Conservation (phyloP, 2,888 invertebrate genomes). For the Bruchidius siliquastri region DNA sequence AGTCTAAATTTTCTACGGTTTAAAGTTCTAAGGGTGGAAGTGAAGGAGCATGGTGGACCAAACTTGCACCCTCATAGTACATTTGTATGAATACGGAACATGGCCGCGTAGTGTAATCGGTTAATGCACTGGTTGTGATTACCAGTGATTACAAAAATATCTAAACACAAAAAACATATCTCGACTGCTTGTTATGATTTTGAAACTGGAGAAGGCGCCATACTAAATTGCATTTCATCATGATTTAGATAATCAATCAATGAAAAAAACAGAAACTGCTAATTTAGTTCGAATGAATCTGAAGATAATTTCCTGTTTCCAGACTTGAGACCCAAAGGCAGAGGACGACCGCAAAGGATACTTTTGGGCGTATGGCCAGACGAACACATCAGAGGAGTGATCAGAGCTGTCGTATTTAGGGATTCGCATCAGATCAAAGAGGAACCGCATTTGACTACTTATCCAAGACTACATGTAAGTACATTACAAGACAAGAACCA, state of each 20-base stretch:
- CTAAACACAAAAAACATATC: too few species aligned
- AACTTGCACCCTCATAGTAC: too few species aligned
- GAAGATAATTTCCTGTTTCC: constrained; percentile 35
- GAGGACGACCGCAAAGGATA: constrained; percentile 87
- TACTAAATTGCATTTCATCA: too few species aligned
- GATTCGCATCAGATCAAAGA: constrained; percentile 81
- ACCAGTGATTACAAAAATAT: too few species aligned
- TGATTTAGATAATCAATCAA: constrained; percentile 14
- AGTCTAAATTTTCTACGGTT: too few species aligned
- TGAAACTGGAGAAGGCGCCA: too few species aligned
- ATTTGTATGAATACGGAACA: too few species aligned
- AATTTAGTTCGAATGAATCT: not conserved
- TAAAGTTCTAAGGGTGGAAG: too few species aligned
- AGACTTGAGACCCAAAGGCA: constrained; percentile 86
- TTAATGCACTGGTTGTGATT: too few species aligned
- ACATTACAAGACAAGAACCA: constrained; percentile 6
- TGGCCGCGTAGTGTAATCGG: too few species aligned
- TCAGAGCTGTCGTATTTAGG: constrained; percentile 86
- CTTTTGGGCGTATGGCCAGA: constrained; percentile 90
- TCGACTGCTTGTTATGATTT: too few species aligned
- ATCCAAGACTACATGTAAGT: constrained; percentile 60
- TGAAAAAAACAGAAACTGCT: not conserved
- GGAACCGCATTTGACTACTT: constrained; percentile 56
- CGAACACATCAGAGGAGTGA: constrained; percentile 88
- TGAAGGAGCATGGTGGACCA: too few species aligned